Evolutionary conservation across 1,140 invertebrate genomes (phyloP), one percentile per base, ranked within the genome.

Genomic region (Popillia japonica): DNA sequence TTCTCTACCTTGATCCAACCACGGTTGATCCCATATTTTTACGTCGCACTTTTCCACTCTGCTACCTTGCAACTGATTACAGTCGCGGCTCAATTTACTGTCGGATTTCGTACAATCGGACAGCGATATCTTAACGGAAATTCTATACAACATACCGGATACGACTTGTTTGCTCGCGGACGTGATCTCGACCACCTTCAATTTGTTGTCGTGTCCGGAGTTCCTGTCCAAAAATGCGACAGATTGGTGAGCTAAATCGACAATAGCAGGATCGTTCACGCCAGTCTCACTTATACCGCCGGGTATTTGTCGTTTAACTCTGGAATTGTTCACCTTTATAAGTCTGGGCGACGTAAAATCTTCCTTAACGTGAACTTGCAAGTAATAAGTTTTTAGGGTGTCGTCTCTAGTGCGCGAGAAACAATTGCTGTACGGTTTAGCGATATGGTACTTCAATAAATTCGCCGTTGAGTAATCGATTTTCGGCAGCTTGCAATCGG

Each of bases 1-100:
- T 77, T 77, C 72, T 3, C 48, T 6, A 8, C 73, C 78, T 4
- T 61, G 23, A 23, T 1, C 40, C 73, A 55, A 3, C 55, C 77
- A 78, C 68, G 80, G 80, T 78, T 88, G 87, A 73, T 92, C 91
- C 89, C 89, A 91, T 55, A 92, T 84, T 11, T 85, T 85, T 42
- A 83, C 79, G 9, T 79, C 42, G 77, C 82, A 83, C 41, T 73
- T 64, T 34, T 76, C 83, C n/a, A 87, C 87, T 72, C 55, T 48
- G 83, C 78, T 0, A 80, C 82, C 23, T 85, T 85, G 41, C 83
- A 87, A 3, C n/a, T 11, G 27, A 22, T 72, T 75, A 41, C 81
- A 82, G 3, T 72, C 14, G 7, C 74, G 27, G 11, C 74, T 20
- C n/a, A 76, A 68, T 61, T 40, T 59, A 3, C 11, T 2, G 27